Percentiles rank a stretch among this genome's conserved stretches.
These are phyloP conservation scores for Sinohyriopsis cumingii DNA, from an alignment of 2,888 invertebrate genomes.

Conservation along the genomic window DNA sequence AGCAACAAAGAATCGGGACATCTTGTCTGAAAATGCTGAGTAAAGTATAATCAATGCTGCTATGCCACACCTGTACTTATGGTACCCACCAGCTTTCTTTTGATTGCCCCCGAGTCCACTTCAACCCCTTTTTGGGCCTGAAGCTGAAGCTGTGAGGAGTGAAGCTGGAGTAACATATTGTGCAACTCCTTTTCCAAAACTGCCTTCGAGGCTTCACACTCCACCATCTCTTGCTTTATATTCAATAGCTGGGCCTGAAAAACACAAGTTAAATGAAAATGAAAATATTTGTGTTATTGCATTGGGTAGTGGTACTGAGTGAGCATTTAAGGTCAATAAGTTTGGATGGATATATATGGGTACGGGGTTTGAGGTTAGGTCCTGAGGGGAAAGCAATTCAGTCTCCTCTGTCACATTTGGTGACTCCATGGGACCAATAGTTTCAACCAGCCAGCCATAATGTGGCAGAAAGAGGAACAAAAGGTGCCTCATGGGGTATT, in stretches of 20 bases:
- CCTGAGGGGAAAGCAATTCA: too few relatives aligned
- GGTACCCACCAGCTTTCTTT: constrained; percentile 73
- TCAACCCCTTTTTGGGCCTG: constrained; percentile 71
- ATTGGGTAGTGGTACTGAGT: too few relatives aligned
- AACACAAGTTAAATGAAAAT: constrained; percentile 8
- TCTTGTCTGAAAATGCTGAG: not conserved
- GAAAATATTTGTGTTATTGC: not conserved
- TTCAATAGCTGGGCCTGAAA: constrained; percentile 84
- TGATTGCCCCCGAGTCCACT: constrained; percentile 74
- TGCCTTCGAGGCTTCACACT: constrained; percentile 79
- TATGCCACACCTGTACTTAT: too few relatives aligned
- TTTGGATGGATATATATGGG: too few relatives aligned
- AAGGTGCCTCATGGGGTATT: too few relatives aligned
- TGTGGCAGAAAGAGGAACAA: too few relatives aligned
- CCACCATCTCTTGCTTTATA: constrained; percentile 82
- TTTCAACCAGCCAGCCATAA: too few relatives aligned
- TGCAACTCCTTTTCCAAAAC: constrained; percentile 79
- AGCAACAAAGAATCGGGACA: too few relatives aligned
- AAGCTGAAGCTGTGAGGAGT: constrained; percentile 77
- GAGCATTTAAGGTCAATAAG: too few relatives aligned
- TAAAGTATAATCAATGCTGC: not conserved
- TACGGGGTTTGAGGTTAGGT: too few relatives aligned
- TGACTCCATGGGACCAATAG: too few relatives aligned
- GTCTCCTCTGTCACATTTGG: too few relatives aligned
- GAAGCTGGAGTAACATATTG: constrained; percentile 78